Evolutionary conservation across 2,113 vertebrate species (phyloP), one percentile per base, ranked within the genome.

Genomic region (Ranitomeya imitator): DNA sequence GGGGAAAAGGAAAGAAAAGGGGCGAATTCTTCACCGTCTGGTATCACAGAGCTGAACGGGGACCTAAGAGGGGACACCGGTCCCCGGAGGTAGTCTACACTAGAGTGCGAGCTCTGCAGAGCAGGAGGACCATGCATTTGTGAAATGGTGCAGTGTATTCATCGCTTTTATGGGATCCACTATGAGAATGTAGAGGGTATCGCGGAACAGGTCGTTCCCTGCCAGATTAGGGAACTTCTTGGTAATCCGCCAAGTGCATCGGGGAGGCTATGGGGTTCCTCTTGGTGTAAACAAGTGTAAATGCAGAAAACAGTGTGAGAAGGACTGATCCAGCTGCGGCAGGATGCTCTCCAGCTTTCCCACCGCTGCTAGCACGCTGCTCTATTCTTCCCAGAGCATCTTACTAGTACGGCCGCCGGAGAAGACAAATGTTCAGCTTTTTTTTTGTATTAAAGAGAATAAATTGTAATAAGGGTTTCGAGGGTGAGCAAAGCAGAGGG

Each of bases 31-130:
- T 37, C 2, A 21, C 15, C 1, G 79, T 13, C 19, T 80, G 26
- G 21, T 15, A 19, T 55, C 23, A 19, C 55, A 59, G 12, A 23
- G 51, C 7, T 18, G 19, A 37, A 21, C 10, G 23, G 8, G 54
- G 15, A 61, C 7, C 2, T 61, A 19, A 19, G 15, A 19, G 12
- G 23, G 31, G 55, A 59, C 77, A 79, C n/a, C 5, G 15, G 13
- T 23, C 18, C 14, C 8, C 2, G 54, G 6, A 79, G 57, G 14
- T 15, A 9, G 23, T 37, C 23, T 81, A 80, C 19, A 51, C 14
- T n/a, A 88, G 86, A 83, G 23, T 88, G 86, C n/a, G 54, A 88
- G 86, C 37, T 88, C 80, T 88, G 86, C 69, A 77, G 86, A 21
- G 13, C 67, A 83, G 77, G 54, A 5, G 69, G 14, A 26, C 13